phyloP scores from a whole-genome alignment of 2,888 invertebrate species.

The Caenorhabditis sp. region DNA sequence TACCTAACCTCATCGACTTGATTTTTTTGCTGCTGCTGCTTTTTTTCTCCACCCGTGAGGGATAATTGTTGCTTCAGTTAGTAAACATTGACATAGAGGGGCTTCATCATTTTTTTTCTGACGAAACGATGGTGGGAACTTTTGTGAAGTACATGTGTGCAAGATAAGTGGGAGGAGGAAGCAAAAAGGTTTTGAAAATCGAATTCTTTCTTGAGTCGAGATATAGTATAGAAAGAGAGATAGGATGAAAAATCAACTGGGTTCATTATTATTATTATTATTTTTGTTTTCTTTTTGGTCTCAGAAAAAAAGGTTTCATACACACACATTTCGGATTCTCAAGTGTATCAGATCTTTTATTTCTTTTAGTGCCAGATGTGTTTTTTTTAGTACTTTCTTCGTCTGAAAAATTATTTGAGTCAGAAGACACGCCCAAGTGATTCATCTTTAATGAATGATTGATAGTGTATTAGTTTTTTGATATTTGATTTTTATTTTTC shows the following conservation, averaged over 20 bases:
- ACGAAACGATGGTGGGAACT: neutral
- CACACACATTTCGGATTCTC: neutral
- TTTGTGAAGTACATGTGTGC: neutral
- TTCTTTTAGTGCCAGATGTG: neutral
- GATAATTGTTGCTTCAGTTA: neutral
- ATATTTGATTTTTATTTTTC: slow-evolving; percentile 4
- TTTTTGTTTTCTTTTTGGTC: neutral
- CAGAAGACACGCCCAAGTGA: neutral
- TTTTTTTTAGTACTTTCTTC: neutral
- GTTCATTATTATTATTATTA: neutral
- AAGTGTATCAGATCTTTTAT: neutral
- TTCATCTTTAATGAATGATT: neutral
- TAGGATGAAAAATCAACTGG: no score
- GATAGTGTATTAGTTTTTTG: neutral
- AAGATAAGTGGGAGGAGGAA: slow-evolving; percentile 1
- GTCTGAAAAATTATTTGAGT: neutral
- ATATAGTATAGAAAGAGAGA: no score
- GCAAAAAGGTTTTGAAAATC: neutral
- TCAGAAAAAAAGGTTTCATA: neutral
- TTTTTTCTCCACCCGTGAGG: no score
- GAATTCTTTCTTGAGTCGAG: no score
- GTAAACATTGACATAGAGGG: neutral
- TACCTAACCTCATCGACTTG: no score
- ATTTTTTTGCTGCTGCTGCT: no score
- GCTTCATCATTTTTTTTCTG: neutral